phyloP scores from a whole-genome alignment of 2,797 vertebrate genomes.

The Darevskia mixta region DNA sequence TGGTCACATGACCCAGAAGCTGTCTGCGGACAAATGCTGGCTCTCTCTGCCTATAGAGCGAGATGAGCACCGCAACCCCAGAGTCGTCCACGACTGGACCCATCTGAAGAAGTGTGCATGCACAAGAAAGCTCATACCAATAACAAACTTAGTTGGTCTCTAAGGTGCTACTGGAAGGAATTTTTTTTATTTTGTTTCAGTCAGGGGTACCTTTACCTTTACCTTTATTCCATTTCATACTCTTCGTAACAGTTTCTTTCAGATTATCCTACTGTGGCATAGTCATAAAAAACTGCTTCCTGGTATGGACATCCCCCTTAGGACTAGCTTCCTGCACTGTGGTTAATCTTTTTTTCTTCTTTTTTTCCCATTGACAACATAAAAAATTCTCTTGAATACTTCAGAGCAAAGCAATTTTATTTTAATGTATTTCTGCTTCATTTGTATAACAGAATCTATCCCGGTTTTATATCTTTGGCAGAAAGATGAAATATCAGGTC shows the following conservation, averaged over 20 bases:
- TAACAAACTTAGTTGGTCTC: no score
- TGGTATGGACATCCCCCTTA: not conserved
- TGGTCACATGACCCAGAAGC: no score
- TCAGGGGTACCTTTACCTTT: no score
- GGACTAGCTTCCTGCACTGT: not conserved
- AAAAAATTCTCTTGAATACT: conserved; percentile 6
- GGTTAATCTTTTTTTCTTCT: not conserved
- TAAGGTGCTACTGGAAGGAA: no score
- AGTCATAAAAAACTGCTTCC: not conserved
- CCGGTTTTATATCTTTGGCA: conserved; percentile 32
- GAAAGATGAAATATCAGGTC: conserved; percentile 37
- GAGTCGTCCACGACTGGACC: no score
- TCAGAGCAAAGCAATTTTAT: conserved; percentile 29
- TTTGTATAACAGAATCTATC: conserved; percentile 38
- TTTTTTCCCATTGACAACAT: not conserved
- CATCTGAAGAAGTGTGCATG: no score
- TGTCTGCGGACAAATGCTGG: no score
- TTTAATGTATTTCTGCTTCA: conserved; percentile 44
- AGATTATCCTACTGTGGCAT: not conserved
- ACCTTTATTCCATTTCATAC: not conserved
- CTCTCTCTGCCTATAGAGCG: no score
- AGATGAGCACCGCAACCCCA: no score
- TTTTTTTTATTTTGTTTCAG: no score
- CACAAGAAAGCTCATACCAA: no score
- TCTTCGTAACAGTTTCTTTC: not conserved